Evolutionary conservation across 2,113 vertebrate genomes (phyloP), one percentile per base, ranked within the genome.

Genomic region (Laticauda laticaudata): DNA sequence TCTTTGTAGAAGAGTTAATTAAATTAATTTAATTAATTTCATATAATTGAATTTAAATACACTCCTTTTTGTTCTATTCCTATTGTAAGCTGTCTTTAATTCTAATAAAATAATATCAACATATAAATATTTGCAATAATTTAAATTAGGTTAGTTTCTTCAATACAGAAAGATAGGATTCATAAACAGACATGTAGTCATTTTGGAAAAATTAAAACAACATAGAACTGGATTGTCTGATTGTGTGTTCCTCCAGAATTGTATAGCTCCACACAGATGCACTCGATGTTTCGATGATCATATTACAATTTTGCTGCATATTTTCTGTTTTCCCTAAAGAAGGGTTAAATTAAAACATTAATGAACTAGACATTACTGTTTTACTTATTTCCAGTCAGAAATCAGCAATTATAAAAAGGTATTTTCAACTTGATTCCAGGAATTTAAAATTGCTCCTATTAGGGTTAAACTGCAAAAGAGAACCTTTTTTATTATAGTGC

Each of bases 381-480:
- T 88, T 92, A 69, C 12, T 54, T 57, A 29, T 54, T n/a, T 61
- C 59, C 5, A 20, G n/a, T 51, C 91, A 64, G 26, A 64, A 89
- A 45, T 56, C 34, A 61, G 48, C 86, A 92, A 64, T 23, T 92
- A 87, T n/a, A 39, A 26, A 64, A 24, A 29, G 15, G 9, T 43
- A 29, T 85, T n/a, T 92, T 89, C 18, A 20, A 23, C 14, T n/a
- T 57, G 34, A 20, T 45, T 39, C 39, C 14, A 87, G 87, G 5
- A 92, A 89, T 45, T 55, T 26, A 39, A 34, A 24, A 12, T n/a
- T 21, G 21, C 39, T 75, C 23, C 91, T 34, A 15, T 88, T 85
- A n/a, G 90, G 93, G 86, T 95, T 91, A 89, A 91, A 81, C 2
- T 39, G n/a, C 20, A 18, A 39, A 39, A 39, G 15, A 81, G 6